These are phyloP conservation scores for Odontocerum albicorne DNA, from an alignment of 2,888 invertebrate genomes.

Conservation along the genomic window DNA sequence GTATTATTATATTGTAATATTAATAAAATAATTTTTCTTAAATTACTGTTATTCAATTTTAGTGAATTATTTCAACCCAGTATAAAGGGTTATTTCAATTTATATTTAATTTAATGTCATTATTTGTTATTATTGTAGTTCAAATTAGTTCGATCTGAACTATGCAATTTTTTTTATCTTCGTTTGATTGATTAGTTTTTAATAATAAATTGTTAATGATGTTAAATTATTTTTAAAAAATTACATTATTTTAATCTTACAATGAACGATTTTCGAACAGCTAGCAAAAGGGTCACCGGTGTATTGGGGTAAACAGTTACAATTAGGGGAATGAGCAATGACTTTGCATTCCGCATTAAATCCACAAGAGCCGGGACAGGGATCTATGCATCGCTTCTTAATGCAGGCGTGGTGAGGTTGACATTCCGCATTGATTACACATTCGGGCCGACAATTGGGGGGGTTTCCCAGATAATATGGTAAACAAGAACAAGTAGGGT, in stretches of 20 bases:
- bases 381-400: slow-evolving; percentile 56
- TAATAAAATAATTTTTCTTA: neutral
- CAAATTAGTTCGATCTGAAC: neutral
- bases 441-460: slow-evolving; percentile 68
- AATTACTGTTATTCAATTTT: no score
- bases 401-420: slow-evolving; percentile 53
- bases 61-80: no score
- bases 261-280: slow-evolving; percentile 46
- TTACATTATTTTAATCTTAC: slow-evolving; percentile 21
- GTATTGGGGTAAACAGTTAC: slow-evolving; percentile 55
- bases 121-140: no score
- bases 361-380: slow-evolving; percentile 59
- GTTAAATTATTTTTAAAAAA: neutral
- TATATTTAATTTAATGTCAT: no score
- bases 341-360: slow-evolving; percentile 56
- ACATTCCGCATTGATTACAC: slow-evolving; percentile 60
- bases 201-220: neutral
- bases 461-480: slow-evolving; percentile 62
- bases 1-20: neutral
- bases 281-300: slow-evolving; percentile 66
- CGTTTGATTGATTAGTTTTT: neutral
- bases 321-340: slow-evolving; percentile 54
- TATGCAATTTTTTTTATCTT: neutral
- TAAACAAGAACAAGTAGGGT: slow-evolving; percentile 62
- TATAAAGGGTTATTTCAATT: no score